A percentile compares a stretch with the other conserved stretches of the same genome.
These are phyloP conservation scores for Strix uralensis DNA, from an alignment of 2,113 vertebrate species.

Conservation along the genomic window DNA sequence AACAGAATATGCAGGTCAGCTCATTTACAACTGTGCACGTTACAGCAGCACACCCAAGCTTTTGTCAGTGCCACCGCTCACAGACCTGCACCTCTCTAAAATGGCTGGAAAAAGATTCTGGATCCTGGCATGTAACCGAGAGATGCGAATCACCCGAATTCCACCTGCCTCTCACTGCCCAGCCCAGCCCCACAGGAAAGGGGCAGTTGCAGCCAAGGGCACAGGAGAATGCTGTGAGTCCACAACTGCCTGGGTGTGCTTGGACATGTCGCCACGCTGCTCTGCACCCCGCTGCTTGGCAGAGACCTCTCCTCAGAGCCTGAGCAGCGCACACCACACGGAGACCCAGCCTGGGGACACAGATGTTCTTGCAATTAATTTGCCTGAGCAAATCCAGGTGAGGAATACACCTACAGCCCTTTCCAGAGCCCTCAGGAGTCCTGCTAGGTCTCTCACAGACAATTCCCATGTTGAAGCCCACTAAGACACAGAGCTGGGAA, in stretches of 20 bases:
- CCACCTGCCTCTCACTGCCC: not conserved
- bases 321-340: not conserved
- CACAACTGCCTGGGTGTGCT: not conserved
- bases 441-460: not conserved
- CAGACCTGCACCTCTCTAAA: not conserved
- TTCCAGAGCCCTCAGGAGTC: not conserved
- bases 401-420: not conserved
- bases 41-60: conserved; percentile 17
- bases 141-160: not conserved
- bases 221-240: not conserved
- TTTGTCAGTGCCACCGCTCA: not conserved
- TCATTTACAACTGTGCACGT: not conserved
- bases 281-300: not conserved
- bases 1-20: conserved; percentile 57
- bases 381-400: not conserved
- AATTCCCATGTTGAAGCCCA: not conserved
- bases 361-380: not conserved
- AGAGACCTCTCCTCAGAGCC: not conserved
- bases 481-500: not conserved
- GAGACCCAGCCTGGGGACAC: not conserved
- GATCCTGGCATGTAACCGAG: not conserved
- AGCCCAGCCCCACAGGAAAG: not conserved
- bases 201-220: not conserved
- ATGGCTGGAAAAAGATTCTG: not conserved
- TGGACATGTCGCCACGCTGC: fast-evolving